Percentiles rank a stretch among this genome's conserved stretches.
Evolutionary conservation across 2,888 invertebrate genomes (phyloP).

Genomic region (Synanthedon andrenaeformis): DNA sequence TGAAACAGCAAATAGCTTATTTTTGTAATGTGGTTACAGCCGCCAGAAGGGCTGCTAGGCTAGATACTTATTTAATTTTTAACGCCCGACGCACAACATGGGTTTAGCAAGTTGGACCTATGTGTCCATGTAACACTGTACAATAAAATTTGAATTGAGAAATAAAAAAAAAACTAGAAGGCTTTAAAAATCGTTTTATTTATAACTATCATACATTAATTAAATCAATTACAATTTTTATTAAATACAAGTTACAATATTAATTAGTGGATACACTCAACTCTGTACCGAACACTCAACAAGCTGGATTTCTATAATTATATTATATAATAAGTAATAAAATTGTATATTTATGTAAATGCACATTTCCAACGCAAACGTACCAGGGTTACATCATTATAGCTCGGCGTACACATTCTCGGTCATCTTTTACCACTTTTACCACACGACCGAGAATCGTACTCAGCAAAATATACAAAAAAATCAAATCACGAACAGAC

Average conservation of each 20-base stretch:
- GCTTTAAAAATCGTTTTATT: conserved; percentile 67
- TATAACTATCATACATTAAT: conserved; percentile 67
- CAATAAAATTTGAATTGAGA: no score
- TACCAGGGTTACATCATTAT: background rate
- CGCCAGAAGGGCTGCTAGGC: no score
- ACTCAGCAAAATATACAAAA: no score
- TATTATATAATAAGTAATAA: conserved; percentile 5
- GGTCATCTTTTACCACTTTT: background rate
- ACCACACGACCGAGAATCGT: no score
- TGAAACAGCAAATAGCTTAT: no score
- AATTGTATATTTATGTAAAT: conserved; percentile 26
- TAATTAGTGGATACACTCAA: conserved; percentile 38
- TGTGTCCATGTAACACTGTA: no score
- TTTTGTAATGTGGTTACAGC: no score
- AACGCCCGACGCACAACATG: no score
- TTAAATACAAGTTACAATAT: conserved; percentile 40
- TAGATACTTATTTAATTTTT: no score
- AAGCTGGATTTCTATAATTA: conserved; percentile 26
- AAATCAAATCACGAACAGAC: no score
- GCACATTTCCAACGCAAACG: conserved; percentile 22
- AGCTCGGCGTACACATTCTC: background rate
- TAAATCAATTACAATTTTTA: conserved; percentile 37
- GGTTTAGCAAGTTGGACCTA: no score
- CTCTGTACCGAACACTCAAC: conserved; percentile 36
- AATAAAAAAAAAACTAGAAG: conserved; percentile 15